phyloP scores from a whole-genome alignment of 2,113 vertebrate genomes.

The Sapajus apella region DNA sequence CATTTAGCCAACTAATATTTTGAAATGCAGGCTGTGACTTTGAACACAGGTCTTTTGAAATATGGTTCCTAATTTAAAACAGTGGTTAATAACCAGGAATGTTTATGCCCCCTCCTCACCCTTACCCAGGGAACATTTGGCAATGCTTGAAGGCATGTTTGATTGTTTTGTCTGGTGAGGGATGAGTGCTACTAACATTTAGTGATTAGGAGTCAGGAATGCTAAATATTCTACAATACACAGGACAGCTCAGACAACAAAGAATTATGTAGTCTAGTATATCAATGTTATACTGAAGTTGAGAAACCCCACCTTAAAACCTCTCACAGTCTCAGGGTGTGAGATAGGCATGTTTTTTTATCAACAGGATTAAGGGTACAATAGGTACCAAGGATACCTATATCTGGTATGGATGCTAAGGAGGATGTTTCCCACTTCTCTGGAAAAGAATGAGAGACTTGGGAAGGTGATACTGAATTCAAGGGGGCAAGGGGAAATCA shows the following conservation, averaged over 20 bases:
- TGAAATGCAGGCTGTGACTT: background rate
- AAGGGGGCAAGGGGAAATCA: background rate
- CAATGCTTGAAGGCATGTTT: background rate
- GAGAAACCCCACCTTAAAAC: background rate
- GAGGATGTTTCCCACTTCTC: background rate
- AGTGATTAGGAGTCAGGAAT: background rate
- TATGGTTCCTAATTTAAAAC: background rate
- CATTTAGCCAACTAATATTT: background rate
- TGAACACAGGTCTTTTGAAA: background rate
- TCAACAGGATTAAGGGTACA: background rate
- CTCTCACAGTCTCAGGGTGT: background rate
- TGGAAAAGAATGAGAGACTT: background rate
- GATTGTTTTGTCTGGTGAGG: background rate
- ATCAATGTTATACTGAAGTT: background rate
- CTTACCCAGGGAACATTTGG: background rate
- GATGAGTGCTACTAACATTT: background rate
- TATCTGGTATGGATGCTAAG: background rate
- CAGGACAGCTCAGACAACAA: background rate
- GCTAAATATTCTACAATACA: background rate
- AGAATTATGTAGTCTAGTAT: background rate
- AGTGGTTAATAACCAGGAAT: background rate
- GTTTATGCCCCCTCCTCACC: fast-evolving
- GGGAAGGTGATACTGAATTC: background rate
- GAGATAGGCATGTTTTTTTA: background rate
- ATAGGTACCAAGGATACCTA: background rate